Evolutionary conservation across 1,140 invertebrate species (phyloP).

Genomic region (Microvelia longipes): DNA sequence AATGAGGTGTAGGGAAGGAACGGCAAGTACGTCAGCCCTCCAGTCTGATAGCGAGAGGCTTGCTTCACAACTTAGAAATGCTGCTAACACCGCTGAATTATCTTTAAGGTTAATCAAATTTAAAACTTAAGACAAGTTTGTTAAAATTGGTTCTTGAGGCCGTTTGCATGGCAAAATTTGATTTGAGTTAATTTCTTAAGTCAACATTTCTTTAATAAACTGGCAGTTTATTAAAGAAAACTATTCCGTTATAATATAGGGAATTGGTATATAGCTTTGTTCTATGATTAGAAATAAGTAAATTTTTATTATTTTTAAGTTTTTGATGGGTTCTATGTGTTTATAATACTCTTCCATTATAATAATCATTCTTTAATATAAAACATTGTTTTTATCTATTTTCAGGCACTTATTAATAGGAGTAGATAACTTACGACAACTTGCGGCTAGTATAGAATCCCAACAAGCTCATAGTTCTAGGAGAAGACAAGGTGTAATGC

Average conservation of each 20-base stretch:
- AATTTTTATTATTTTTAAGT: too few species aligned
- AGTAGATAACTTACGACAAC: conserved; percentile 44
- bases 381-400: conserved; percentile 13
- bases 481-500: neutral
- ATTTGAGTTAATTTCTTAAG: conserved; percentile 39
- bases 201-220: conserved; percentile 43
- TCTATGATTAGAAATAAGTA: too few species aligned
- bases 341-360: too few species aligned
- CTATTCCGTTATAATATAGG: too few species aligned
- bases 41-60: conserved; percentile 29
- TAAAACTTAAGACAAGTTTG: too few species aligned
- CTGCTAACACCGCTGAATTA: conserved; percentile 45
- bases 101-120: conserved; percentile 45
- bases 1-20: conserved; percentile 5
- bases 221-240: conserved; percentile 34
- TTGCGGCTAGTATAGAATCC: conserved; percentile 38
- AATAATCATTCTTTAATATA: too few species aligned
- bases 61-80: conserved; percentile 38
- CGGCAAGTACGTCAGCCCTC: conserved; percentile 21
- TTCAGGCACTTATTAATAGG: conserved; percentile 45
- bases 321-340: too few species aligned
- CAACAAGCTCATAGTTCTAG: neutral
- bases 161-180: conserved; percentile 28
- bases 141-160: conserved; percentile 24
- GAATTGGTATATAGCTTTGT: too few species aligned